Evolutionary conservation across 2,113 vertebrate genomes (phyloP).

Genomic region (Carlito syrichta): DNA sequence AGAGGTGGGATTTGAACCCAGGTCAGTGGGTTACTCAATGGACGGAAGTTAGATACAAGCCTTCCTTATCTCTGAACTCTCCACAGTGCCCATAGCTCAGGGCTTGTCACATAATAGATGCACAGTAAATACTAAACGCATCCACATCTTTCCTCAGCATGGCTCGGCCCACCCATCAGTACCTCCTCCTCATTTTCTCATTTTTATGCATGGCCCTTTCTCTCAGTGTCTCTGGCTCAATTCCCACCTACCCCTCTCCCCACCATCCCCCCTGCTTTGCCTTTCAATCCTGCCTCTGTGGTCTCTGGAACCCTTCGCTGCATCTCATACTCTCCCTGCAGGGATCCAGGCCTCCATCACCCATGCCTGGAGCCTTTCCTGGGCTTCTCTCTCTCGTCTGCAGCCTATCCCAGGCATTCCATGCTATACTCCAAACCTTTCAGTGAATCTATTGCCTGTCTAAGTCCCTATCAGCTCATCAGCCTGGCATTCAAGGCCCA

Average conservation of each 20-base stretch:
- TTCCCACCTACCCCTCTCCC: background rate
- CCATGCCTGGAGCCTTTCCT: background rate
- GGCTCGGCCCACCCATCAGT: background rate
- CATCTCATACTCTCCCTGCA: background rate
- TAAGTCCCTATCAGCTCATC: background rate
- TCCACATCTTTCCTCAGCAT: background rate
- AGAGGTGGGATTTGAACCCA: background rate
- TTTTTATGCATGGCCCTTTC: background rate
- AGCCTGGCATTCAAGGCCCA: background rate
- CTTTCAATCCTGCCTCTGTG: background rate
- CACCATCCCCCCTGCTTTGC: background rate
- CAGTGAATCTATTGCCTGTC: background rate
- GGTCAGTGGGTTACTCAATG: no score
- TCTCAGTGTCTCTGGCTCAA: background rate
- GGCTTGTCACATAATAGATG: background rate
- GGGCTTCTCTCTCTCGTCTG: background rate
- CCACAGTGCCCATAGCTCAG: background rate
- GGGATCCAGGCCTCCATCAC: background rate
- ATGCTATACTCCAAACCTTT: background rate
- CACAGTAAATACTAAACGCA: background rate
- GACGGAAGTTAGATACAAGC: no score
- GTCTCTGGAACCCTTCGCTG: background rate
- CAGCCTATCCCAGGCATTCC: background rate
- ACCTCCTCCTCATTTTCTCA: background rate
- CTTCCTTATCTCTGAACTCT: background rate